phyloP scores from a whole-genome alignment of 2,888 invertebrate genomes.

The Epirrita christyi region DNA sequence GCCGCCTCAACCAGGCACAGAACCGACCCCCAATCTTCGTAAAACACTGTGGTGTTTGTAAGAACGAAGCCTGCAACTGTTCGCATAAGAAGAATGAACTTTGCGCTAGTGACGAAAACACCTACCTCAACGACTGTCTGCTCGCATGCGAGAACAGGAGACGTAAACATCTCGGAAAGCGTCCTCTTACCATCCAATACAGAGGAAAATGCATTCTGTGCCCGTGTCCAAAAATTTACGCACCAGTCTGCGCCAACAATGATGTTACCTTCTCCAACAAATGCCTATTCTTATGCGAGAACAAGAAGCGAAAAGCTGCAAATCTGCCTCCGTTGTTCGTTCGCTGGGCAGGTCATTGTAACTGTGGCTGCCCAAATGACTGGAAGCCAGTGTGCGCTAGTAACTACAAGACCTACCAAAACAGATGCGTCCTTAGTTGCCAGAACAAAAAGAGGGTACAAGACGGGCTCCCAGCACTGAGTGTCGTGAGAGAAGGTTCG shows the following conservation, averaged over 20 bases:
- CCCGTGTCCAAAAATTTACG: conserved; percentile 37
- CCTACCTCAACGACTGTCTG: conserved; percentile 49
- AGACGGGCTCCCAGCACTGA: conserved; percentile 15
- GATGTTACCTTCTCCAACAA: conserved; percentile 43
- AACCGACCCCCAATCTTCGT: conserved; percentile 30
- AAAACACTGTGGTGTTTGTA: conserved; percentile 41
- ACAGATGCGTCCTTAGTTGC: conserved; percentile 46
- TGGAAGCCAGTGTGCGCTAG: conserved; percentile 48
- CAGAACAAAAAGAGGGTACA: conserved; percentile 38
- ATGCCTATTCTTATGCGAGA: conserved; percentile 48
- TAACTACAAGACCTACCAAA: conserved; percentile 45
- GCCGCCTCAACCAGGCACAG: conserved; percentile 24
- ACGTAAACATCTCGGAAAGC: conserved; percentile 34
- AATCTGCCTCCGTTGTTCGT: conserved; percentile 28
- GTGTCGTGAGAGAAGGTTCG: conserved; percentile 1
- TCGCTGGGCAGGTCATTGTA: conserved; percentile 39
- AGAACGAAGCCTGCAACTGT: conserved; percentile 38
- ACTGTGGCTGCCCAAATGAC: conserved; percentile 39
- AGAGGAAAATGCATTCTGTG: conserved; percentile 46
- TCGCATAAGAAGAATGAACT: conserved; percentile 29
- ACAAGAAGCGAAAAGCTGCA: conserved; percentile 26
- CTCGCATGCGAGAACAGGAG: conserved; percentile 47
- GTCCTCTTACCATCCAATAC: conserved; percentile 32
- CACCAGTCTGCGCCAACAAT: conserved; percentile 50
- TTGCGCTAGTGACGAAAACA: conserved; percentile 49